These are phyloP conservation scores for Aurelia sp. DNA, from an alignment of 30 jellyfish, hydroid and myxozoan genomes.

Conservation along the genomic window DNA sequence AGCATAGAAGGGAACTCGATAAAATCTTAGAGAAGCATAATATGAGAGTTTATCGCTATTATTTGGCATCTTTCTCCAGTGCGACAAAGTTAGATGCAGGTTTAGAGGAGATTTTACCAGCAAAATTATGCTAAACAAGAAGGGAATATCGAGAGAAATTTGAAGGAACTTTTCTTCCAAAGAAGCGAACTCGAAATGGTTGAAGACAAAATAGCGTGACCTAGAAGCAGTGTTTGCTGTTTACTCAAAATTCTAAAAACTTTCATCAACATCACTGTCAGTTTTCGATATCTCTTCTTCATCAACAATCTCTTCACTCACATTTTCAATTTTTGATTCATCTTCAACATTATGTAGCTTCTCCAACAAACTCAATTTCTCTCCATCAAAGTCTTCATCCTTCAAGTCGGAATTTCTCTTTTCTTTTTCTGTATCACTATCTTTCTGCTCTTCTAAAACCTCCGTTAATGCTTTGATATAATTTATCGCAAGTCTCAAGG, in stretches of 20 bases:
- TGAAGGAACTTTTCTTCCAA: no score
- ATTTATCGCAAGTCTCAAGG: slow-evolving; percentile 92
- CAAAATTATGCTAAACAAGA: no score
- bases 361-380: slow-evolving; percentile 6
- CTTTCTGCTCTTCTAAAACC: slow-evolving; percentile 83
- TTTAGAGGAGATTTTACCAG: no score
- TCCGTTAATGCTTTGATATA: slow-evolving; percentile 94
- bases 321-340: slow-evolving; percentile 2
- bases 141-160: no score
- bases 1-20: no score
- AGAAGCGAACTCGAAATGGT: no score
- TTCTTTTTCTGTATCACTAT: slow-evolving; percentile 56
- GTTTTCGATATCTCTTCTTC: background rate
- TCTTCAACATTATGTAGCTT: background rate
- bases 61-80: no score
- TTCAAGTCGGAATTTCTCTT: slow-evolving; percentile 3
- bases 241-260: background rate
- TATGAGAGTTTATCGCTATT: no score
- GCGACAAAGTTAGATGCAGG: no score
- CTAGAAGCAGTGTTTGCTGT: no score
- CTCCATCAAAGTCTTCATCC: slow-evolving; percentile 14
- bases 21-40: no score
- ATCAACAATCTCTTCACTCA: background rate
- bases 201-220: no score
- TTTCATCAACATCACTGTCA: background rate